phyloP scores from a whole-genome alignment of 2,888 invertebrate species.

The Drosophila austrosaltans region DNA sequence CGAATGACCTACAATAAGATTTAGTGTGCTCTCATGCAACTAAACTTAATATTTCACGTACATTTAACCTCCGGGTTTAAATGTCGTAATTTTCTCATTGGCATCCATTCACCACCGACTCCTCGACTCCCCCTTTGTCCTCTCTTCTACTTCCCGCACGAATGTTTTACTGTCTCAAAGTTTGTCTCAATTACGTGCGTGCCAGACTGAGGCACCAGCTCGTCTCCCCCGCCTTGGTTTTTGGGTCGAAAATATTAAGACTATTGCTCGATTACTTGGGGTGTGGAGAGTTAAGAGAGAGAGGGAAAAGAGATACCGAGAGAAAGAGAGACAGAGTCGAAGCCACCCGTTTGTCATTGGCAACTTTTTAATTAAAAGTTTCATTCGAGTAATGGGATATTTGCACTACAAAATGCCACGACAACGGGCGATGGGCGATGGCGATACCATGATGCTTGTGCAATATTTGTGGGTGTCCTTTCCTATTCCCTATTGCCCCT shows the following conservation, averaged over 20 bases:
- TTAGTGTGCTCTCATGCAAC: constrained; percentile 73
- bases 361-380: constrained; percentile 80
- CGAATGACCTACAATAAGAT: constrained; percentile 70
- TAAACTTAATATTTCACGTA: constrained; percentile 77
- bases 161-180: constrained; percentile 73
- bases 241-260: constrained; percentile 61
- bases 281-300: constrained; percentile 23
- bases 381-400: constrained; percentile 78
- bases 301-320: neutral
- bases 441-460: constrained; percentile 58
- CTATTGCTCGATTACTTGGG: constrained; percentile 53
- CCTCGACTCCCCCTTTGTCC: too few relatives aligned
- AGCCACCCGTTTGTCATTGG: constrained; percentile 68
- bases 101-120: constrained; percentile 42
- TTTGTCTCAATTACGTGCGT: constrained; percentile 78
- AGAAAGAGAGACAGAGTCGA: constrained; percentile 26
- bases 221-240: constrained; percentile 20
- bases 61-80: constrained; percentile 75
- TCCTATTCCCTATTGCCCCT: constrained; percentile 28
- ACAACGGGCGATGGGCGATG: constrained; percentile 44
- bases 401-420: constrained; percentile 73
- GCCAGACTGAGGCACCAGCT: constrained; percentile 59
- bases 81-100: constrained; percentile 77
- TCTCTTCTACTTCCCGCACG: constrained; percentile 39
- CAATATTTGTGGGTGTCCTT: constrained; percentile 67